phyloP scores from a whole-genome alignment of 1,140 invertebrate genomes.

The Drosophila ambigua region DNA sequence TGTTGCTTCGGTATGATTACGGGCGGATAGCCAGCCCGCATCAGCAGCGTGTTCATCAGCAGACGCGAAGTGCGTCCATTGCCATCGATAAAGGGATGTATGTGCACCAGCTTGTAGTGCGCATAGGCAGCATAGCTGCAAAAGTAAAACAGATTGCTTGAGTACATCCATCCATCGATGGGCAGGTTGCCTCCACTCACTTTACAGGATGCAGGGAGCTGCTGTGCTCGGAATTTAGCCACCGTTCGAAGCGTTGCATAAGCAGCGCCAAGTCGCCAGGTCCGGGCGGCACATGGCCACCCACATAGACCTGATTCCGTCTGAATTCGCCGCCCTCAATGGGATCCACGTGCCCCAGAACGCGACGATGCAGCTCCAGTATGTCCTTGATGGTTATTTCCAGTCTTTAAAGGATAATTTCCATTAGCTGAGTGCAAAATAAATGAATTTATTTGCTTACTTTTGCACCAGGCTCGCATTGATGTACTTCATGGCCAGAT shows the following conservation, averaged over 20 bases:
- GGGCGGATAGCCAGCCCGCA: constrained; percentile 98
- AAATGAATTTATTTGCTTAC: constrained; percentile 58
- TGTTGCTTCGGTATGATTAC: constrained; percentile 97
- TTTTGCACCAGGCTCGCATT: constrained; percentile 94
- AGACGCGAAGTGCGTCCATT: constrained; percentile 97
- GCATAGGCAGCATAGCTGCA: constrained; percentile 92
- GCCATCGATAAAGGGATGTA: constrained; percentile 96
- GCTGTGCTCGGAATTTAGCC: constrained; percentile 95
- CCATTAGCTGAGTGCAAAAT: too few relatives aligned
- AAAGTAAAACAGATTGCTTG: not conserved
- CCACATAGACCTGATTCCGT: constrained; percentile 95
- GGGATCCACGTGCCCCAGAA: constrained; percentile 97
- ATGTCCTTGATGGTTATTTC: constrained; percentile 94
- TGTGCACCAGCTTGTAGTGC: constrained; percentile 98
- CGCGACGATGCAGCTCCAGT: constrained; percentile 95
- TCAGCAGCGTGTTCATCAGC: constrained; percentile 98
- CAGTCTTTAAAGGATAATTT: constrained; percentile 83
- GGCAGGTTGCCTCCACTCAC: constrained; percentile 69
- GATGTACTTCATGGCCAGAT: constrained; percentile 97
- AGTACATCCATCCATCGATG: not conserved
- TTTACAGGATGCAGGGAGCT: constrained; percentile 94
- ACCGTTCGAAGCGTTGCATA: constrained; percentile 95
- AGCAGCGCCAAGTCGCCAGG: constrained; percentile 91
- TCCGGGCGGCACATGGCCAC: constrained; percentile 94
- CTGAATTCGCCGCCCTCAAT: constrained; percentile 93